Conservation (phyloP, 2,888 invertebrate species). For the Gymnoscelis rufifasciata region DNA sequence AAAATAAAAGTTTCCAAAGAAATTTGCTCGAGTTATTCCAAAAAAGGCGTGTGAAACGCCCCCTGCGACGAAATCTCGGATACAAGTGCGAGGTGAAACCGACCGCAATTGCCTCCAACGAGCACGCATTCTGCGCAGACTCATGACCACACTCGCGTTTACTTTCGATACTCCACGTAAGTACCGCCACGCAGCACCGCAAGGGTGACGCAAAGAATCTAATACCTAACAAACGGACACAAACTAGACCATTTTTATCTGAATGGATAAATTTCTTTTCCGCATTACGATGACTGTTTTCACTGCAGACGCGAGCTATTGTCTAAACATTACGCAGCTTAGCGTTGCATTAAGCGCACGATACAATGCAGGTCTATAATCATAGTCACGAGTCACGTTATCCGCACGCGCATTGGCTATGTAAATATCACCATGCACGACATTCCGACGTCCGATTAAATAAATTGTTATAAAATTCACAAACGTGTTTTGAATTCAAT, state of each 20-base stretch:
- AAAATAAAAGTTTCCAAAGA: conserved; percentile 73
- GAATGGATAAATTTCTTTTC: conserved; percentile 46
- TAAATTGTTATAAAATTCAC: conserved; percentile 43
- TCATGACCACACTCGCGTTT: conserved; percentile 30
- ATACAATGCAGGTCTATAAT: conserved; percentile 61
- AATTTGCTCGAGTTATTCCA: conserved; percentile 78
- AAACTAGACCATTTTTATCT: conserved; percentile 29
- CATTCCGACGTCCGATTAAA: conserved; percentile 44
- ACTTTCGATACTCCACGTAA: conserved; percentile 43
- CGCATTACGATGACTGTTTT: conserved; percentile 51
- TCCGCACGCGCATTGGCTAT: conserved; percentile 56
- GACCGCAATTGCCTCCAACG: conserved; percentile 61
- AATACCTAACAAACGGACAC: no score
- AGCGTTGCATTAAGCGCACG: conserved; percentile 61
- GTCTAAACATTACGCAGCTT: conserved; percentile 59
- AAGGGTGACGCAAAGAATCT: no score
- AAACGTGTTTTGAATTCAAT: conserved; percentile 36
- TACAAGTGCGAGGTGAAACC: conserved; percentile 71
- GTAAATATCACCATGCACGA: conserved; percentile 61
- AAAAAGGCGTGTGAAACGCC: conserved; percentile 73
- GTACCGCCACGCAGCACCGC: conserved; percentile 18
- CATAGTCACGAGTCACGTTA: conserved; percentile 61
- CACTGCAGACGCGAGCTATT: conserved; percentile 50
- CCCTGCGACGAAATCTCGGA: conserved; percentile 61
- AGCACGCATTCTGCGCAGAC: conserved; percentile 31